Conservation (phyloP, 2,797 vertebrate genomes). For the Micrastur ruficollis region DNA sequence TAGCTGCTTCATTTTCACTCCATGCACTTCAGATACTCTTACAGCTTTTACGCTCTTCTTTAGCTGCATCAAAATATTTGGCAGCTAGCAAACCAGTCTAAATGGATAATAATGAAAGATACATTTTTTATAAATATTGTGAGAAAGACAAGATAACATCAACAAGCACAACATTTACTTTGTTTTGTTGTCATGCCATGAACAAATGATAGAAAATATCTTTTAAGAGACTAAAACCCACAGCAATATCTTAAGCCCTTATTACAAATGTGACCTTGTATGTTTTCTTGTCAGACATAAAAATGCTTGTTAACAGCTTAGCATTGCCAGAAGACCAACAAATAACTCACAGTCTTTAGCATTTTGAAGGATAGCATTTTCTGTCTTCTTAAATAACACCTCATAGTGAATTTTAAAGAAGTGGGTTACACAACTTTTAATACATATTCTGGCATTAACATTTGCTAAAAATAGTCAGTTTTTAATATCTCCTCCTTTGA, state of each 20-base stretch:
- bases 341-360: background rate
- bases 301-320: background rate
- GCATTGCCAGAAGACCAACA: background rate
- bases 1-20: background rate
- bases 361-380: conserved; percentile 3
- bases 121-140: background rate
- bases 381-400: background rate
- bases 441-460: background rate
- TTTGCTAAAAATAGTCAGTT: background rate
- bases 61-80: background rate
- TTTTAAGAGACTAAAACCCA: background rate
- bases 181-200: background rate
- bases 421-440: background rate
- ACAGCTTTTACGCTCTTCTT: background rate
- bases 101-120: background rate
- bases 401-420: background rate
- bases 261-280: background rate
- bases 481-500: background rate
- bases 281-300: background rate
- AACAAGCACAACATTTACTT: background rate
- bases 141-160: background rate
- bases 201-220: background rate
- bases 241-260: background rate
- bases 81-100: background rate
- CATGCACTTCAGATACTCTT: background rate